Percentiles rank a stretch among this genome's conserved stretches.
Conservation (phyloP, 2,797 vertebrate species). For the Lepidocolaptes lacrymiger region DNA sequence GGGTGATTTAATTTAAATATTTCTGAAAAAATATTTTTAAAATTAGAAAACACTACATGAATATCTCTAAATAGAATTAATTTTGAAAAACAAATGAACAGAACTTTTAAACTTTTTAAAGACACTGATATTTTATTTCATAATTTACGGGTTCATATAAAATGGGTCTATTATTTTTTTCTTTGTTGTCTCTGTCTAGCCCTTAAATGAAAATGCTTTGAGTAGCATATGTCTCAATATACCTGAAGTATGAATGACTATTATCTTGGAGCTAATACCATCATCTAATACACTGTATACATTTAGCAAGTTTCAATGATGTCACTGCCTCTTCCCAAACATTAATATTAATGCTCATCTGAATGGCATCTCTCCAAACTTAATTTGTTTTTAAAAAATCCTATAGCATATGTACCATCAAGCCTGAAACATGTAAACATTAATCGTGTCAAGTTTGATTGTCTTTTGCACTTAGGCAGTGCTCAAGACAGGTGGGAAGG, state of each 20-base stretch:
- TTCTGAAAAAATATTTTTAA: not conserved
- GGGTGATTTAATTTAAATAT: not conserved
- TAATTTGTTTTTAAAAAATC: not conserved
- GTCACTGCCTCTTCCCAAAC: not conserved
- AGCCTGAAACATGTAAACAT: not conserved
- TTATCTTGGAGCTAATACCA: not conserved
- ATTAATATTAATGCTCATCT: not conserved
- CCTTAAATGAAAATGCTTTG: slow-evolving; percentile 1
- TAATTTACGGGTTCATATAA: not conserved
- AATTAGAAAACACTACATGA: not conserved
- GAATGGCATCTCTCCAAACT: not conserved
- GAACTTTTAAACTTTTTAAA: not conserved
- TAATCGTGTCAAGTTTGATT: not conserved
- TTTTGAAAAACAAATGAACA: not conserved
- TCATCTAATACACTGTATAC: not conserved
- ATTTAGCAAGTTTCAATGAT: not conserved
- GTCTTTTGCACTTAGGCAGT: not conserved
- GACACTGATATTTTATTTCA: not conserved
- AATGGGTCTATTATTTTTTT: not conserved
- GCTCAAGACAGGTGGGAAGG: not conserved
- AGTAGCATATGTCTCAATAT: not conserved
- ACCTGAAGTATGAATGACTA: not conserved
- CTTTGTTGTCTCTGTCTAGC: not conserved
- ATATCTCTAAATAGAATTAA: not conserved
- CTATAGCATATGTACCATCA: not conserved